phyloP scores from a whole-genome alignment of 1,140 invertebrate genomes.

The Zaprionus tsacasi region DNA sequence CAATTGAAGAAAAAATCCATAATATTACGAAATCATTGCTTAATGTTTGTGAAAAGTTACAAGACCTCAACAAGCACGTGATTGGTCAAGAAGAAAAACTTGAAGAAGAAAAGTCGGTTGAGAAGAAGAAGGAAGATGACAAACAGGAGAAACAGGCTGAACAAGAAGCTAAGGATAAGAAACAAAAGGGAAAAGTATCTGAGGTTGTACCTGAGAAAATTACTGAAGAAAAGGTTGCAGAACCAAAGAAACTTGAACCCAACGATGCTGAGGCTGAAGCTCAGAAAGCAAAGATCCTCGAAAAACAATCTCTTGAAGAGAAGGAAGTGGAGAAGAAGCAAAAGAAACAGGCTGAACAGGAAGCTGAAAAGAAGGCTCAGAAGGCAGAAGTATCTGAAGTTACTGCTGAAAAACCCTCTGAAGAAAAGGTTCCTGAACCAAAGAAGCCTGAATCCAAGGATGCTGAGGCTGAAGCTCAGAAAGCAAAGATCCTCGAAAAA shows the following conservation, averaged over 20 bases:
- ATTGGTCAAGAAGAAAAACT: background rate
- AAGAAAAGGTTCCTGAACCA: conserved; percentile 18
- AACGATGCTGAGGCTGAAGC: conserved; percentile 9
- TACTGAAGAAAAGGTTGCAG: conserved; percentile 4
- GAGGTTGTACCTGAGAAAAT: conserved; percentile 28
- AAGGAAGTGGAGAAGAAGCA: conserved; percentile 20
- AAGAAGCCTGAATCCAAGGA: conserved; percentile 24
- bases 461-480: conserved; percentile 12
- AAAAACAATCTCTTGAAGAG: conserved; percentile 13
- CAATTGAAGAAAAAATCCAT: conserved; percentile 48
- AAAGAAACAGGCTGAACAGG: conserved; percentile 25
- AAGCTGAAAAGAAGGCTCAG: conserved; percentile 10
- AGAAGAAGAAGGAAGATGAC: conserved; percentile 20
- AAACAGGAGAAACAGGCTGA: conserved; percentile 17
- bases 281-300: conserved; percentile 8
- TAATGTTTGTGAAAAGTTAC: conserved; percentile 45
- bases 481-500: conserved; percentile 10
- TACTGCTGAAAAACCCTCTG: conserved; percentile 4
- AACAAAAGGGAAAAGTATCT: conserved; percentile 44
- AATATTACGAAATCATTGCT: conserved; percentile 46
- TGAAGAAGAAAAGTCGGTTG: background rate
- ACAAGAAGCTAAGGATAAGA: conserved; percentile 12
- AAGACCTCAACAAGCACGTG: conserved; percentile 15
- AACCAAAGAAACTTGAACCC: background rate
- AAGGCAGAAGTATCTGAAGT: conserved; percentile 27